Base-by-base conservation (phyloP, 2,888 invertebrate species). In the Caenorhabditis becei region DNA sequence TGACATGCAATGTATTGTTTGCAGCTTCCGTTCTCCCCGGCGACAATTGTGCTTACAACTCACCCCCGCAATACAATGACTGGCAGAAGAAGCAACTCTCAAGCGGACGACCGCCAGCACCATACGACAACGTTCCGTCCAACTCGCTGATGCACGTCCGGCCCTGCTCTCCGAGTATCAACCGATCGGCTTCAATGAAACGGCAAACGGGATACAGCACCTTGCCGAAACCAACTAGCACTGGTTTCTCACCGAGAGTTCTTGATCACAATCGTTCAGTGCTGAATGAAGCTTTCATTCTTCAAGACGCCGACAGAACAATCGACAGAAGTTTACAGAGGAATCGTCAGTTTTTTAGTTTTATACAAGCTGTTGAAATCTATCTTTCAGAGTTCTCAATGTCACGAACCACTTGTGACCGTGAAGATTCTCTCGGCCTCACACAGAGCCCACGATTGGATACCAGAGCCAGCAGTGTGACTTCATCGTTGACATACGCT, bases 71-170 rank as follows among this genome's bases (percentile, higher is more conserved):
- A 14, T 77, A 72, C 58, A 71, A 77, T 37, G 81, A 77, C 32
- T 77, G 71, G 81, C 65, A 75, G 44, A 69, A 75, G 41, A 74
- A 44, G 16, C 62, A 77, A 44, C 23, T 67, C 24, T 56, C 56
- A 2, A 54, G 20, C 4, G 5, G 8, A 23, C 66, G 67, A 2
- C 69, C 69, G 26, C 66, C 71, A 20, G 69, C 70, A 11, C 65
- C 78, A 23, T 86, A 86, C 47, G 86, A 86, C 54, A 86, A 86
- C 47, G 78, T 85, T 3, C 79, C 84, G 2, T 44, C 47, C 16
- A 83, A 61, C 32, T 71, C 69, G 2, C 35, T 63, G 26, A 70
- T 77, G 18, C 44, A 59, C 23, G 65, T 28, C 23, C 69, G 70
- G 8, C 63, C 70, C 0, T 56, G 24, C 8, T 70, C 75, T 44